Conservation (phyloP, 2,888 invertebrate genomes). For the Stomorhina lunata region DNA sequence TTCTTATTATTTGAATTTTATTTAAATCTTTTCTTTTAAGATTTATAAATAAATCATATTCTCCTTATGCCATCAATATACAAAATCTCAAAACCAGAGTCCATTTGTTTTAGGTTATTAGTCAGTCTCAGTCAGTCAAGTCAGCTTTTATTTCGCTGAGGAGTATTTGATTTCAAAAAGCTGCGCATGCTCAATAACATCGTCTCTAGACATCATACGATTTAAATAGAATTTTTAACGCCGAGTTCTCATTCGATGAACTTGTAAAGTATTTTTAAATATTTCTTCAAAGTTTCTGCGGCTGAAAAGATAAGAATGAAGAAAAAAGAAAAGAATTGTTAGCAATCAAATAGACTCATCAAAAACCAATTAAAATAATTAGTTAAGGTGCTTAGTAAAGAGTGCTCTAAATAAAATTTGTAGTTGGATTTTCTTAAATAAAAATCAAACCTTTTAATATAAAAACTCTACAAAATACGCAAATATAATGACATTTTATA, state of each 20-base stretch:
- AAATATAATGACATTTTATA: too few relatives aligned
- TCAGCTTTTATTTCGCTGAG: slow-evolving; percentile 17
- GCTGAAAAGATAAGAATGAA: slow-evolving; percentile 23
- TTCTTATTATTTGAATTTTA: not conserved
- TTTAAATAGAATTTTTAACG: not conserved
- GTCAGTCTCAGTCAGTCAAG: too few relatives aligned
- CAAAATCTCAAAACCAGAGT: not conserved
- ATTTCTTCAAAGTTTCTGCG: not conserved
- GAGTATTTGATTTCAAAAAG: slow-evolving; percentile 22
- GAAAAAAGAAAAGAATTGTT: not conserved
- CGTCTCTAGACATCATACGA: slow-evolving; percentile 24
- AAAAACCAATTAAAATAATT: not conserved
- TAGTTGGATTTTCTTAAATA: too few relatives aligned
- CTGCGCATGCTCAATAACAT: slow-evolving; percentile 42
- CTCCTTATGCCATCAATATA: slow-evolving; percentile 21
- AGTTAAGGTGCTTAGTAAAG: too few relatives aligned
- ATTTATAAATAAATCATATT: slow-evolving; percentile 25
- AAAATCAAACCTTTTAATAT: too few relatives aligned
- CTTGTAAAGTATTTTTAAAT: slow-evolving; percentile 9
- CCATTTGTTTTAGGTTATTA: not conserved
- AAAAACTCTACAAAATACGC: too few relatives aligned
- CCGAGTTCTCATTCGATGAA: not conserved
- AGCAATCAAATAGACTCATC: not conserved
- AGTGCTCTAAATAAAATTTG: too few relatives aligned
- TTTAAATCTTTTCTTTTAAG: too few relatives aligned